These are phyloP conservation scores for Mythimna impura DNA, from an alignment of 2,888 invertebrate species.

Conservation along the genomic window DNA sequence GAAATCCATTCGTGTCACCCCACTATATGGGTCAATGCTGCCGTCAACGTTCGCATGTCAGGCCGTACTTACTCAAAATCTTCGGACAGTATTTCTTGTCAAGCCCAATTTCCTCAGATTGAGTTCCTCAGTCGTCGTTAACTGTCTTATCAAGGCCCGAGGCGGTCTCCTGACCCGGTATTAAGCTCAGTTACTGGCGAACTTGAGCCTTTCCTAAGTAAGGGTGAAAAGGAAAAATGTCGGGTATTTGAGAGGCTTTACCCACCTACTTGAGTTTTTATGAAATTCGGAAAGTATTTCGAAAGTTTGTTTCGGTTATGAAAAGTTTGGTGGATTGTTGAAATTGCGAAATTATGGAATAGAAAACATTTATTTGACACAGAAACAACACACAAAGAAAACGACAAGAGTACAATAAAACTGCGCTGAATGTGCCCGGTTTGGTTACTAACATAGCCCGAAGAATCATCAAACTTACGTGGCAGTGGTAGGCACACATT, in stretches of 20 bases:
- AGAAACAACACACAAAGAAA: too few relatives aligned
- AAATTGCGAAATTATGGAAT: constrained; percentile 24
- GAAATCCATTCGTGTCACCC: background rate
- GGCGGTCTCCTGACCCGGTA: constrained; percentile 36
- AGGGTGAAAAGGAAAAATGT: constrained; percentile 26
- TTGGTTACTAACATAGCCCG: too few relatives aligned
- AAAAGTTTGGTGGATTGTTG: constrained; percentile 37
- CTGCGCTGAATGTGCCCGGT: too few relatives aligned
- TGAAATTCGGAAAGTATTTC: constrained; percentile 30
- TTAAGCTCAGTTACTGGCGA: constrained; percentile 16
- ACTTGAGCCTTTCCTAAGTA: constrained; percentile 27
- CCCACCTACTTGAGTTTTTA: constrained; percentile 12
- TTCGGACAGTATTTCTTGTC: constrained; percentile 33
- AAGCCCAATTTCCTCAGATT: constrained; percentile 44
- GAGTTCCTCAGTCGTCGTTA: constrained; percentile 26
- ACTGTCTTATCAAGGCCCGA: constrained; percentile 38
- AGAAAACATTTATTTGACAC: too few relatives aligned
- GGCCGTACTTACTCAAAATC: constrained; percentile 22
- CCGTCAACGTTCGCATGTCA: constrained; percentile 39
- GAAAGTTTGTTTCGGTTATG: constrained; percentile 19
- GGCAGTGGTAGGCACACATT: too few relatives aligned
- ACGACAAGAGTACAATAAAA: too few relatives aligned
- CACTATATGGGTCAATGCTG: constrained; percentile 28
- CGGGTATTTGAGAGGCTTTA: constrained; percentile 5
- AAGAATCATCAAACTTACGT: too few relatives aligned